Evolutionary conservation across 1,140 invertebrate genomes (phyloP), one percentile per base, ranked within the genome.

Genomic region (Caenorhabditis briggsae): DNA sequence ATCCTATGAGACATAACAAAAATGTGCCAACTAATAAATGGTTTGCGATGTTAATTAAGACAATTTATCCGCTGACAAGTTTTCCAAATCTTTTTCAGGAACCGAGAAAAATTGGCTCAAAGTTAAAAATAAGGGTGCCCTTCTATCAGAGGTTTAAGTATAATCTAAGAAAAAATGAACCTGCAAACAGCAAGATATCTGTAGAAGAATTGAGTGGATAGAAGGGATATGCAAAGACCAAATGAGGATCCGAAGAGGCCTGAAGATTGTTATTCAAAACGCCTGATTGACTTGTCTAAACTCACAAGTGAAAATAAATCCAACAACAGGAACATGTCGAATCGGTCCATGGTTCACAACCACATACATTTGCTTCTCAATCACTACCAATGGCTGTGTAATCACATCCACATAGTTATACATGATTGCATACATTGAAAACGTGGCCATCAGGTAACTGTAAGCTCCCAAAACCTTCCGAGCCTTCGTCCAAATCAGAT

Each of bases 301-400:
- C 64, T 70, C 16, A 70, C 64, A 70, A 2, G 64, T 70, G 41
- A 70, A 70, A 18, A 70, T 14, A 16, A 70, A 70, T 16, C 64
- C 64, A 70, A 70, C 14, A 5, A 12, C 41, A 7, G 64, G 64
- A 70, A 70, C 64, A 70, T 70, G 33, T 46, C 64, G 33, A 70
- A 70, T 70, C 8, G 64, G 64, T 46, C 64, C 64, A 46, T 70
- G 64, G 43, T 70, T 70, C 5, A 70, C 64, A 5, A 70, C 64
- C 33, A 70, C 64, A 46, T 70, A 70, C 64, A 70, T 70, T n/a
- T 70, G 64, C 18, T 70, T 70, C 18, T 70, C 64, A 1, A 70
- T 70, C 33, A 70, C 64, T 16, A 70, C 64, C 64, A 70, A 70
- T 5, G 64, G 64, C 20, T 18, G 41, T 16, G 64, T 70, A 7